Evolutionary conservation across 1,140 invertebrate genomes (phyloP).

Genomic region (Apolygus lucorum): DNA sequence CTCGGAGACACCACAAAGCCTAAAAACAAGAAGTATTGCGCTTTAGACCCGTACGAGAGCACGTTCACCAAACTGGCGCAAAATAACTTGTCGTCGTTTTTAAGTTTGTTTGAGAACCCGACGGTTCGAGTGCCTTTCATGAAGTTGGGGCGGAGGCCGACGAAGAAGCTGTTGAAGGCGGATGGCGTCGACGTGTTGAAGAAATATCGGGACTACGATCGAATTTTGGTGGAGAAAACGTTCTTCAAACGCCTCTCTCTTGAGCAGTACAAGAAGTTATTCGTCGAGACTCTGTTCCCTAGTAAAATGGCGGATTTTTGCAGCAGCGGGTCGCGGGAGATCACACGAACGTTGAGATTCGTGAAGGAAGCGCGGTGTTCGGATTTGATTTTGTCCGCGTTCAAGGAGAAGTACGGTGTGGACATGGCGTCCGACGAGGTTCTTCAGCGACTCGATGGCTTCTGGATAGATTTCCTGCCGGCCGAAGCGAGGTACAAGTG

Average conservation of each 20-base stretch:
- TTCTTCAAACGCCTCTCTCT: neutral
- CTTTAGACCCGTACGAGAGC: neutral
- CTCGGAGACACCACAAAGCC: neutral
- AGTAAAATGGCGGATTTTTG: neutral
- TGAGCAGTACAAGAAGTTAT: neutral
- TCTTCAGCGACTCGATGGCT: neutral
- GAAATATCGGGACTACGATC: slow-evolving; percentile 1
- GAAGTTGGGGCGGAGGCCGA: slow-evolving; percentile 17
- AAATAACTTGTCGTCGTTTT: neutral
- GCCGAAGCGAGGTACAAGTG: neutral
- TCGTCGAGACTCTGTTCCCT: slow-evolving; percentile 1
- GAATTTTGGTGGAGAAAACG: slow-evolving; percentile 8
- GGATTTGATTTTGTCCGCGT: neutral
- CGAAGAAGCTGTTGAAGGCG: slow-evolving; percentile 7
- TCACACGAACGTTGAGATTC: neutral
- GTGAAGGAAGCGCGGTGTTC: neutral
- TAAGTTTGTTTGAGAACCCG: slow-evolving; percentile 4
- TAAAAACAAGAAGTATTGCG: neutral
- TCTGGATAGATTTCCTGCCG: neutral
- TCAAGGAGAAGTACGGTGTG: slow-evolving; percentile 3
- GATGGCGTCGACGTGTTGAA: neutral
- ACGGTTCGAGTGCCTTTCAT: neutral
- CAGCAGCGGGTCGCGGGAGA: neutral
- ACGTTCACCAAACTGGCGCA: neutral
- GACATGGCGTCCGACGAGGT: neutral